phyloP scores from a whole-genome alignment of 2,113 vertebrate species.

The Onychostoma macrolepis region DNA sequence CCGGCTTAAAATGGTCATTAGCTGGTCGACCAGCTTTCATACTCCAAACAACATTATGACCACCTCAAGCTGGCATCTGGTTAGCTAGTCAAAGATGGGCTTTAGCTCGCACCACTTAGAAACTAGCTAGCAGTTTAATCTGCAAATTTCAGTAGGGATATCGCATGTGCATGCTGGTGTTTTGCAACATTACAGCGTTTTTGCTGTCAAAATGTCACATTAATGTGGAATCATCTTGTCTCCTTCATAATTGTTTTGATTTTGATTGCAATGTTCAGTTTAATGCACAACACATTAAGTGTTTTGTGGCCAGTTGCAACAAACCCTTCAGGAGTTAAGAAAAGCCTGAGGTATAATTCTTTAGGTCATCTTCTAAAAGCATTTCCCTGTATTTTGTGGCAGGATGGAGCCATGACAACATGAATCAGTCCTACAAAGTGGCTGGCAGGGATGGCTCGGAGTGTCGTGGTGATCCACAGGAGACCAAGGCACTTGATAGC shows the following conservation, averaged over 20 bases:
- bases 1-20: not conserved
- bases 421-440: constrained; percentile 93
- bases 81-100: not conserved
- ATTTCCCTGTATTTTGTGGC: constrained; percentile 49
- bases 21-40: not conserved
- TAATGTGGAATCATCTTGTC: not conserved
- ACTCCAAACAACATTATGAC: not conserved
- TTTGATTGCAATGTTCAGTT: not conserved
- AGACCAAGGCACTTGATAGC: constrained; percentile 79
- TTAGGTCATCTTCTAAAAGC: constrained; percentile 42
- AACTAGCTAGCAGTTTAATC: not conserved
- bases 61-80: not conserved
- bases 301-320: not conserved
- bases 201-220: not conserved
- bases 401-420: constrained; percentile 82
- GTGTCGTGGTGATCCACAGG: constrained; percentile 79
- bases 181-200: not conserved
- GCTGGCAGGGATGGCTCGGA: constrained; percentile 82
- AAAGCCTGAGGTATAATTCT: not conserved
- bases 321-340: not conserved
- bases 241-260: not conserved
- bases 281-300: not conserved
- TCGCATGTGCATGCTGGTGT: not conserved
- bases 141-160: not conserved
- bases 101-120: not conserved